Conservation (phyloP, 1,140 invertebrate species). For the Drosophila eugracilis region DNA sequence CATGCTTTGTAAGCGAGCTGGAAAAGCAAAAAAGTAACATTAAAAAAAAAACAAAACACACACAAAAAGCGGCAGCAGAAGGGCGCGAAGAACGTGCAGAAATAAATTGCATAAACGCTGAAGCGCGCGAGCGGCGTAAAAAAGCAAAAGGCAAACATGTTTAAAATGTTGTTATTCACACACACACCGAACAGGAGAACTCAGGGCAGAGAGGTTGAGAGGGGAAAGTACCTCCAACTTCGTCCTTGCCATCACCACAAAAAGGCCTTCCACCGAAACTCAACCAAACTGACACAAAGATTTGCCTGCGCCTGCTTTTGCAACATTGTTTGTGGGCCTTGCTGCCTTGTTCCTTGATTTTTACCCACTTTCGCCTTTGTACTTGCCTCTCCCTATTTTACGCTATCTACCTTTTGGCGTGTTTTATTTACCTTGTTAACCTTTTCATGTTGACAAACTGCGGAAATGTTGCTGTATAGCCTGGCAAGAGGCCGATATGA, state of each 20-base stretch:
- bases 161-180: slow-evolving; percentile 82
- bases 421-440: slow-evolving; percentile 80
- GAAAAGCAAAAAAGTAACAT: slow-evolving; percentile 16
- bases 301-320: slow-evolving; percentile 39
- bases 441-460: slow-evolving; percentile 76
- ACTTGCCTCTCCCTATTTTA: slow-evolving; percentile 28
- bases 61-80: slow-evolving; percentile 17
- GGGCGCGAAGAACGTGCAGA: slow-evolving; percentile 49
- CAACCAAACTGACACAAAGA: slow-evolving; percentile 25
- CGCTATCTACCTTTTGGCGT: slow-evolving; percentile 44
- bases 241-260: not conserved
- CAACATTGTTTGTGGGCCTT: slow-evolving; percentile 67
- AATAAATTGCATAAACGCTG: slow-evolving; percentile 79
- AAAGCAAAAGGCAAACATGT: slow-evolving; percentile 77
- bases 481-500: slow-evolving; percentile 33
- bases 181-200: slow-evolving; percentile 38
- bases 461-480: slow-evolving; percentile 26
- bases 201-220: slow-evolving; percentile 2
- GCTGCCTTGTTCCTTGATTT: slow-evolving; percentile 50
- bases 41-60: not conserved
- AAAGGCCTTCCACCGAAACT: not conserved
- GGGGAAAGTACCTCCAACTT: slow-evolving; percentile 14
- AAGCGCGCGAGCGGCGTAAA: slow-evolving; percentile 38
- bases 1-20: slow-evolving; percentile 72
- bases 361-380: slow-evolving; percentile 38